A percentile compares a stretch with the other conserved stretches of the same genome.
Conservation (phyloP, 2,113 vertebrate genomes). For the Caracal caracal region DNA sequence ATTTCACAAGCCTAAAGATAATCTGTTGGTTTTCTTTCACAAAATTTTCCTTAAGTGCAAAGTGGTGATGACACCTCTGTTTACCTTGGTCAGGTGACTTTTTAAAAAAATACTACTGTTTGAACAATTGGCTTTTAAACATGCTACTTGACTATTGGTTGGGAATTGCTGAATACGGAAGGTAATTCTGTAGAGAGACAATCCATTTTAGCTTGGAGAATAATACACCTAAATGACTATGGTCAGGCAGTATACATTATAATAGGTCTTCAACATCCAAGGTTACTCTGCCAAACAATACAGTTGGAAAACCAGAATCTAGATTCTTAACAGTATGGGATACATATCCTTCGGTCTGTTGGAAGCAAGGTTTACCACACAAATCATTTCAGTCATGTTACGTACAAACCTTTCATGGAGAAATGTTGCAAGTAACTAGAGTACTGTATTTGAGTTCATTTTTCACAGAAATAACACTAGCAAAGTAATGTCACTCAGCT, state of each 20-base stretch:
- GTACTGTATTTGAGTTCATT: neutral
- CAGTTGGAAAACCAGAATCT: neutral
- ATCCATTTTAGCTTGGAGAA: neutral
- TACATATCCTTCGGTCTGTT: neutral
- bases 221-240: neutral
- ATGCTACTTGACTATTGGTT: neutral
- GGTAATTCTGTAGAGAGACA: neutral
- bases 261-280: neutral
- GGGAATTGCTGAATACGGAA: neutral
- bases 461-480: neutral
- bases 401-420: neutral
- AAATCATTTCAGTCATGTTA: neutral
- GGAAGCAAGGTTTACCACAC: neutral
- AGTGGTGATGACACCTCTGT: neutral
- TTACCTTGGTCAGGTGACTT: neutral
- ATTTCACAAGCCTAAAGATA: conserved; percentile 51
- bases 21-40: conserved; percentile 39
- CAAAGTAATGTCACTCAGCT: neutral
- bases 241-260: neutral
- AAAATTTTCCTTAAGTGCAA: conserved; percentile 34
- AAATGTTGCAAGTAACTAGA: neutral
- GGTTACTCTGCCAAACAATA: neutral
- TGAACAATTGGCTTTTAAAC: conserved; percentile 36
- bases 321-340: neutral
- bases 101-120: neutral